phyloP scores from a whole-genome alignment of 2,888 invertebrate species.

The Ormyrus pomaceus region DNA sequence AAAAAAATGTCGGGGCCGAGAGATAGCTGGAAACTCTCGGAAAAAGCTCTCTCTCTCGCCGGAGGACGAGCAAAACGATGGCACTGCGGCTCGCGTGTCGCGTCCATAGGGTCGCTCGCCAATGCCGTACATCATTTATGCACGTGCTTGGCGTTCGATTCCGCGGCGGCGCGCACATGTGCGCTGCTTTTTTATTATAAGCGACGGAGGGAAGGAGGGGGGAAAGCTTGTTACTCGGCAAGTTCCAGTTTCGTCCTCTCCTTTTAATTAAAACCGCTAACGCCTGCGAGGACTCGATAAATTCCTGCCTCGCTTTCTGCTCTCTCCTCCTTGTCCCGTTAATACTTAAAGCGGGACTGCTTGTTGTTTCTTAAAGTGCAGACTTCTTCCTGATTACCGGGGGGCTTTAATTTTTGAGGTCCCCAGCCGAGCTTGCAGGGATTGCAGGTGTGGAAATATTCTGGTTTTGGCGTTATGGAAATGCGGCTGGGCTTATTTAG shows the following conservation, averaged over 20 bases:
- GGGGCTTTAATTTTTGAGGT: too few species aligned
- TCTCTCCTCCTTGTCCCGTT: constrained; percentile 1
- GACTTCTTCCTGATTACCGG: too few species aligned
- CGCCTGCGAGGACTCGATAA: constrained; percentile 38
- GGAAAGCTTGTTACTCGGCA: background rate
- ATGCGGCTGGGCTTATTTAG: too few species aligned
- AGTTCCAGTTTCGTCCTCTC: constrained; percentile 22
- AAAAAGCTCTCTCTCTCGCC: too few species aligned
- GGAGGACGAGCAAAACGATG: too few species aligned
- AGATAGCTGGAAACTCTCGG: too few species aligned
- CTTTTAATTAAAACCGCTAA: constrained; percentile 52
- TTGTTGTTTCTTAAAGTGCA: background rate
- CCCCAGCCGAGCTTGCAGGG: too few species aligned
- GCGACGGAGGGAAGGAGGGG: background rate
- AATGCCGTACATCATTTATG: background rate
- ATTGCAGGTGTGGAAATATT: too few species aligned
- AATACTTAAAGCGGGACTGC: constrained; percentile 6
- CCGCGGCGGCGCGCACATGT: background rate
- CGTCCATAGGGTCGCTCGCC: background rate
- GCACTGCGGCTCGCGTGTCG: background rate
- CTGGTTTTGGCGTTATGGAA: too few species aligned
- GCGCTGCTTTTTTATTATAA: background rate
- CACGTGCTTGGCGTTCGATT: background rate
- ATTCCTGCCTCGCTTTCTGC: constrained; percentile 24
- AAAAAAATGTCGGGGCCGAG: too few species aligned